phyloP scores from a whole-genome alignment of 2,797 vertebrate genomes.

The Gorsachius magnificus region DNA sequence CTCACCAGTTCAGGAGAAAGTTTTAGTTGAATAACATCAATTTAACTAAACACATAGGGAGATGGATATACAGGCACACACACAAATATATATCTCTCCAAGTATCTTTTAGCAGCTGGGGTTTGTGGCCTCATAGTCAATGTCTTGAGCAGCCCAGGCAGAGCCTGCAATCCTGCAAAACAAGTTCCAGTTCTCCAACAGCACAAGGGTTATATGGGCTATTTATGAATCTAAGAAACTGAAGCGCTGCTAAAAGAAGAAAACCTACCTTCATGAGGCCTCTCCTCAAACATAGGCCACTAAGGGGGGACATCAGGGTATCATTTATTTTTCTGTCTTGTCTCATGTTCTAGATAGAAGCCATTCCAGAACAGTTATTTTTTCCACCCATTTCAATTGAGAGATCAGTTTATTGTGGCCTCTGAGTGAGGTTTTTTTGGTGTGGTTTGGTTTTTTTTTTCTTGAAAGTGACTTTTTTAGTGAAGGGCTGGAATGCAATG shows the following conservation, averaged over 20 bases:
- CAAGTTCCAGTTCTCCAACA: not conserved
- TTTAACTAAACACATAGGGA: not conserved
- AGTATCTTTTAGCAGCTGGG: not conserved
- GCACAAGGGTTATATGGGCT: not conserved
- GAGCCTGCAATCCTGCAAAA: not conserved
- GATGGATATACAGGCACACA: not conserved
- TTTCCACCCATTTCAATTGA: not conserved
- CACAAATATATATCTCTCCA: not conserved
- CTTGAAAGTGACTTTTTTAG: not conserved
- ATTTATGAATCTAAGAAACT: not conserved
- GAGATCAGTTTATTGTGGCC: not conserved
- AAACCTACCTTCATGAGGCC: not conserved
- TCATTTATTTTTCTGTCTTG: not conserved
- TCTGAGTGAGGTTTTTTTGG: not conserved
- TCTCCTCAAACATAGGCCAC: not conserved
- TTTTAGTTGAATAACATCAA: not conserved
- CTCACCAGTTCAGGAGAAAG: not conserved
- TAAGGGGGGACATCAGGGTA: not conserved
- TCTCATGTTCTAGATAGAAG: not conserved
- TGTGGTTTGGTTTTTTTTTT: too few species aligned
- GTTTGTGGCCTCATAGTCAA: not conserved
- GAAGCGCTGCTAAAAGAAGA: not conserved
- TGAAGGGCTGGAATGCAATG: not conserved
- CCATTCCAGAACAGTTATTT: not conserved
- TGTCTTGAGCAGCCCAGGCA: not conserved